These are phyloP conservation scores for Drosophila leontia DNA, from an alignment of 1,140 invertebrate genomes.

Conservation along the genomic window DNA sequence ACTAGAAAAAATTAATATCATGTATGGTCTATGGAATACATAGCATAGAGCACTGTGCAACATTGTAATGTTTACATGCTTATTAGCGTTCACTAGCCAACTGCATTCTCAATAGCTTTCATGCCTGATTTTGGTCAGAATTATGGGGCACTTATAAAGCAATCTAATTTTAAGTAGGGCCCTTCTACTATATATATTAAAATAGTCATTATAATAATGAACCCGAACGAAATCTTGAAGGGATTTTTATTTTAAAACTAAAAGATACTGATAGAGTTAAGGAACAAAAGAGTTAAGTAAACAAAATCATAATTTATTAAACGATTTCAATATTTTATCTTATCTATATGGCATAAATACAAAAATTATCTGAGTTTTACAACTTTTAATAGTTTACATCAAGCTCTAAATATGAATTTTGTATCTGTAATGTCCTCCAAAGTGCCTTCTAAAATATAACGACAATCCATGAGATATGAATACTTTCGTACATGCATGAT, in stretches of 20 bases:
- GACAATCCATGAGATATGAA: constrained; percentile 13
- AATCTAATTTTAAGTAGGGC: not conserved
- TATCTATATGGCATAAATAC: not conserved
- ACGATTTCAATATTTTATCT: not conserved
- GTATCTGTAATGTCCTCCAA: constrained; percentile 3
- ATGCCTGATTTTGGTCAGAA: constrained; percentile 19
- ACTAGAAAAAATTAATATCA: constrained; percentile 18
- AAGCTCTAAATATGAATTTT: not conserved
- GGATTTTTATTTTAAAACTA: not conserved
- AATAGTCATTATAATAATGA: constrained; percentile 5
- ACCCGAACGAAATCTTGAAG: not conserved
- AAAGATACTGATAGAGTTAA: not conserved
- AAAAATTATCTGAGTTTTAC: no score
- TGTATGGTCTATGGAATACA: constrained; percentile 9
- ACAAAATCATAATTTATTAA: not conserved
- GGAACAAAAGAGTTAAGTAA: no score
- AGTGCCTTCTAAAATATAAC: constrained; percentile 3
- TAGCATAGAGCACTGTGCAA: constrained; percentile 11
- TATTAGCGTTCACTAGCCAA: constrained; percentile 6
- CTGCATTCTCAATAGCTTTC: constrained; percentile 1
- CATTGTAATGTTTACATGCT: constrained; percentile 29
- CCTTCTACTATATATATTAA: not conserved
- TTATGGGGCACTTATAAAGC: constrained; percentile 5
- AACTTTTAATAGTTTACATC: not conserved
- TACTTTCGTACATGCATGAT: constrained; percentile 14